These are phyloP conservation scores for Eueremaeus valkanovi DNA, from an alignment of 2,888 invertebrate species.

Conservation along the genomic window DNA sequence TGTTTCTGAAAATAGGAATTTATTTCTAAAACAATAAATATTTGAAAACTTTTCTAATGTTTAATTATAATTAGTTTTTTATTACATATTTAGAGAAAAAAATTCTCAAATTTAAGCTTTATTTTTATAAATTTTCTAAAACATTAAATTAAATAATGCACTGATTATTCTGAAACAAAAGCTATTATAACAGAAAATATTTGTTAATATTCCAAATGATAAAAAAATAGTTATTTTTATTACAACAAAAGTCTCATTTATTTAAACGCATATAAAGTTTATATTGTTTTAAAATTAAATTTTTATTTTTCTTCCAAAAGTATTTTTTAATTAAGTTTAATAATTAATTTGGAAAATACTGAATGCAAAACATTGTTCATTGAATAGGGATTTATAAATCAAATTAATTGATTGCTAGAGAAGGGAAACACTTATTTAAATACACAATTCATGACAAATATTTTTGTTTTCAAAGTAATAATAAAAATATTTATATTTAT, in stretches of 20 bases:
- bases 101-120: not conserved
- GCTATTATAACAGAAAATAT: no score
- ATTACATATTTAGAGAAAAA: no score
- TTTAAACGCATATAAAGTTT: no score
- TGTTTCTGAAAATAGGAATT: not conserved
- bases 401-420: constrained; percentile 22
- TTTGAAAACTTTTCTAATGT: not conserved
- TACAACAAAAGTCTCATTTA: no score
- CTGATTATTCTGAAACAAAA: no score
- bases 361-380: not conserved
- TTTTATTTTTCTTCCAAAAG: no score
- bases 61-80: no score
- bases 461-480: not conserved
- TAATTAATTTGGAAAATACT: constrained; percentile 6
- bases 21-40: not conserved
- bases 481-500: constrained; percentile 21
- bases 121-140: not conserved
- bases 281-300: not conserved
- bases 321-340: constrained; percentile 12
- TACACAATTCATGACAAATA: constrained; percentile 18
- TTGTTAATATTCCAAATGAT: no score
- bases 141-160: no score
- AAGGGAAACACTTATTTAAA: not conserved
- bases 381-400: constrained; percentile 14
- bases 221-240: no score